Evolutionary conservation across 2,797 vertebrate genomes (phyloP), one percentile per base, ranked within the genome.

Genomic region (Falco biarmicus): DNA sequence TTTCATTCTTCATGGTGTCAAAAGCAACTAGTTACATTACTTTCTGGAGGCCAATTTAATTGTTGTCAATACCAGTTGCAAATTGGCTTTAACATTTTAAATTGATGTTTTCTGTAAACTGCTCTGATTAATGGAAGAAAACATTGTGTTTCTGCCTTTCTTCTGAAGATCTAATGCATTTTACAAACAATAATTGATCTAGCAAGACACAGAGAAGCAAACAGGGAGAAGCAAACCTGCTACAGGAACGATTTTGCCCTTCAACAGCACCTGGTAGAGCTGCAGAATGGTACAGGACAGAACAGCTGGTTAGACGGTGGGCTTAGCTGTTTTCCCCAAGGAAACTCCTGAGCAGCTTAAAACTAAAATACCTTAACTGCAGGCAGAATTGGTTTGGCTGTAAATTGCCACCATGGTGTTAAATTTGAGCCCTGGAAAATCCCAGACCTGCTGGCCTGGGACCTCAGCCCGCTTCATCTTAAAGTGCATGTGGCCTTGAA

Each of bases 41-140:
- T 86, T 91, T 95, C 90, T 81, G 76, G 87, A 95, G 91, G 87
- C 73, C 85, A 82, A 75, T 91, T 95, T 96, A 97, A 95, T 78
- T 91, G 89, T 8, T 92, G 91, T 93, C 94, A 59, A 96, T 95
- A 95, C 82, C 8, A 16, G 73, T 86, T 48, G 91, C 89, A 95
- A 96, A 95, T 95, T 97, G 83, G 87, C 74, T 91, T 93, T 93
- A 95, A 89, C 94, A 93, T 87, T 93, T 96, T 81, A 93, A 95
- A 96, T 95, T 88, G 95, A 96, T 96, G 93, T 93, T 94, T 96
- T 94, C 91, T 95, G 93, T 93, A 90, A 96, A 89, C 68, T 86
- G 79, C 89, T 81, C 82, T 95, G 93, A 95, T 95, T 94, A 97
- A 96, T 96, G 94, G 87, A 63, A 93, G 70, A 41, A 84, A 91